phyloP scores from a whole-genome alignment of 2,797 vertebrate species.

The Lepus townsendii region DNA sequence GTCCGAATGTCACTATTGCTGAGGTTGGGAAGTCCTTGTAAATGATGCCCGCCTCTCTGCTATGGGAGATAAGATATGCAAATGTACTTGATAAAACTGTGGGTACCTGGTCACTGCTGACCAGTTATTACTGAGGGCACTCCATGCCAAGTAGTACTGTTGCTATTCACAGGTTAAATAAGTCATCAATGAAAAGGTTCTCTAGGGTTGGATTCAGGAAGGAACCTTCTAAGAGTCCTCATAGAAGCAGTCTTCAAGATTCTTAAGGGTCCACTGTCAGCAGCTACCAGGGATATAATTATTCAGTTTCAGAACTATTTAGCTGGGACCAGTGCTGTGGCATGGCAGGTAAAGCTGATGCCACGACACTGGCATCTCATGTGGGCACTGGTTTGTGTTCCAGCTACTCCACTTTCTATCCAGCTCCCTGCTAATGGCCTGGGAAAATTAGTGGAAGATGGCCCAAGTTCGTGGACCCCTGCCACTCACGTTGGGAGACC shows the following conservation, averaged over 20 bases:
- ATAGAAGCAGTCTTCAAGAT: background rate
- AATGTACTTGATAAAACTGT: background rate
- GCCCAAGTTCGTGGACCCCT: too few species aligned
- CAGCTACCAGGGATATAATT: too few species aligned
- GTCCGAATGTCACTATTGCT: background rate
- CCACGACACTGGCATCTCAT: too few species aligned
- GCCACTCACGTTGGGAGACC: too few species aligned
- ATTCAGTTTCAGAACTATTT: background rate
- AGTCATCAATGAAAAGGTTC: background rate
- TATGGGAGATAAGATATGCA: background rate
- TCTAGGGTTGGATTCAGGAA: background rate
- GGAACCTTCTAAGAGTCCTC: background rate
- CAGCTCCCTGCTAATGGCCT: too few species aligned
- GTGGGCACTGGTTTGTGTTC: too few species aligned
- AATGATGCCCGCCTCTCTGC: background rate
- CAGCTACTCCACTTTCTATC: too few species aligned
- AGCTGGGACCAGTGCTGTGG: background rate
- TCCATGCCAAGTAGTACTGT: accelerated
- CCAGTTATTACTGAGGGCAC: background rate
- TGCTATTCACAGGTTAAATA: background rate
- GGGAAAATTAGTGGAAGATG: too few species aligned
- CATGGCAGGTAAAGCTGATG: too few species aligned
- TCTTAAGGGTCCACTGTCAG: background rate
- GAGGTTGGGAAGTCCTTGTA: background rate
- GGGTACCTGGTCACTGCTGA: too few species aligned